A percentile compares a stretch with the other conserved stretches of the same genome.
phyloP scores from a whole-genome alignment of 2,888 invertebrate genomes.

The Apodemia hepburni region DNA sequence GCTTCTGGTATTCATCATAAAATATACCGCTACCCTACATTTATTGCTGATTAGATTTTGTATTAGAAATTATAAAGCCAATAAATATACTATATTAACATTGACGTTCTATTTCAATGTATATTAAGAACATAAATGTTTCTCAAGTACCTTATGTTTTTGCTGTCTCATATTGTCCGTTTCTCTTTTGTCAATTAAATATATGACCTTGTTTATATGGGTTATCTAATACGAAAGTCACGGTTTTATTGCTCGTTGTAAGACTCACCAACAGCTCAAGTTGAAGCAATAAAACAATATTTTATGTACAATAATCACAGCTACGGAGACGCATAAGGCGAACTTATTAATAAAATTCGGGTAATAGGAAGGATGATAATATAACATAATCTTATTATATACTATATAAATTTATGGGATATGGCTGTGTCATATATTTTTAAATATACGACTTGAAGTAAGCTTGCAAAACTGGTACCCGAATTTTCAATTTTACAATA shows the following conservation, averaged over 20 bases:
- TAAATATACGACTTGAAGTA: too few relatives aligned
- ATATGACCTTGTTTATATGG: too few relatives aligned
- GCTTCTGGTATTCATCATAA: not conserved
- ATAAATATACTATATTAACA: not conserved
- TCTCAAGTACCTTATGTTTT: too few relatives aligned
- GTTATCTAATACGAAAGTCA: too few relatives aligned
- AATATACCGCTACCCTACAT: not conserved
- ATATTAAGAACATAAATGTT: not conserved
- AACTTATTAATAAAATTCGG: not conserved
- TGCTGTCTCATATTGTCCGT: too few relatives aligned
- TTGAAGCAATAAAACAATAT: conserved; percentile 11
- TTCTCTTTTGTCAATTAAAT: too few relatives aligned
- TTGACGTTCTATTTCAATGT: too few relatives aligned
- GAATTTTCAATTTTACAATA: too few relatives aligned
- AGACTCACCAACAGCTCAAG: not conserved
- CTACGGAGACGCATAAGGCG: not conserved
- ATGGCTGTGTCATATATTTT: too few relatives aligned
- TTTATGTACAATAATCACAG: conserved; percentile 13
- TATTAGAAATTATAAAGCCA: not conserved
- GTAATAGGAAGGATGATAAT: not conserved
- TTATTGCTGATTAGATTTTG: not conserved
- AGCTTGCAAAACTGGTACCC: too few relatives aligned
- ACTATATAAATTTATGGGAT: not conserved
- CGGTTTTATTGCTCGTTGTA: not conserved
- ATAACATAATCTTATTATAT: not conserved